Conservation (phyloP, 2,113 vertebrate genomes). For the cattle (Bos taurus) region ARS-UCD2.0 NC_037330.1:117245001-117245500, state of each 20-base stretch:
- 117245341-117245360: not conserved
- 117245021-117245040: not conserved
- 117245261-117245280: not conserved
- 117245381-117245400: not conserved
- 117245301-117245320: not conserved
- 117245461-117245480: not conserved
- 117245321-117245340: not conserved
- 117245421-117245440: not conserved
- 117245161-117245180: not conserved
- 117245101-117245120: not conserved
- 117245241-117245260: not conserved
- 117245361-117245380: not conserved
- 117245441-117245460: not conserved
- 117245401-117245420: not conserved
- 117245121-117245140: not conserved
- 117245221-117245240: not conserved
- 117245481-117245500: not conserved
- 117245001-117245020: not conserved
- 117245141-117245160: not conserved
- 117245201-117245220: not conserved
- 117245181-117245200: not conserved
- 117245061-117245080: not conserved
- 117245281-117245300: not conserved
- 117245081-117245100: not conserved
- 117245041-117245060: not conserved